These are phyloP conservation scores for Catharus bicknelli DNA, from an alignment of 2,113 vertebrate genomes.

Conservation along the genomic window DNA sequence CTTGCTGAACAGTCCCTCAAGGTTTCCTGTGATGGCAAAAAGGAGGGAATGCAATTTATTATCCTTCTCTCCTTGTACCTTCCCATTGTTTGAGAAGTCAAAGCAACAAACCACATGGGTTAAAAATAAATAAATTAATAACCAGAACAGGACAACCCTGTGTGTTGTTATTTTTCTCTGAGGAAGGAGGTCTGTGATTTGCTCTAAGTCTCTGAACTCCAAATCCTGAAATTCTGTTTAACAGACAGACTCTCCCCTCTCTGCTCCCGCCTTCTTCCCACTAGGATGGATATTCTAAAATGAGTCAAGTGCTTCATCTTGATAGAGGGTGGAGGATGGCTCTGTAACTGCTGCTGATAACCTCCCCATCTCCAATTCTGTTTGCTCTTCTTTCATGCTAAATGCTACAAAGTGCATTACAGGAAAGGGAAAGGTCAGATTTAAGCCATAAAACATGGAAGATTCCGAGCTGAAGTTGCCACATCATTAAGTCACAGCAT, in stretches of 20 bases:
- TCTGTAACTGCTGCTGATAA: constrained; percentile 17
- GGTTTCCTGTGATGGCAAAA: constrained; percentile 64
- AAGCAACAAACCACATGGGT: background rate
- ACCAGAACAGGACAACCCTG: background rate
- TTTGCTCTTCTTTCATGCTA: constrained; percentile 39
- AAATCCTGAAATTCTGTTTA: constrained; percentile 31
- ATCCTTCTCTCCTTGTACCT: constrained; percentile 50
- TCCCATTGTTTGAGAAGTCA: constrained; percentile 48
- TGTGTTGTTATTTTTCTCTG: background rate
- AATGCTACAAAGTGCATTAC: background rate
- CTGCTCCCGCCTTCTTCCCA: background rate
- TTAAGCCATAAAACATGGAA: background rate
- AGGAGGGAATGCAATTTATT: constrained; percentile 71
- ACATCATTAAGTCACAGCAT: constrained; percentile 50
- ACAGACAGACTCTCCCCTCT: background rate
- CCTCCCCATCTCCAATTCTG: constrained; percentile 23
- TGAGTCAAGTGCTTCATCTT: constrained; percentile 53
- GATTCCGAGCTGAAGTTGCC: constrained; percentile 32
- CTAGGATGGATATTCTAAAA: constrained; percentile 24
- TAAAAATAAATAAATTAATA: constrained; percentile 60
- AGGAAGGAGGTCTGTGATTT: background rate
- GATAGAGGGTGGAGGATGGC: constrained; percentile 7
- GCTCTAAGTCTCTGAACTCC: background rate
- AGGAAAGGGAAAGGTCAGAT: constrained; percentile 44
- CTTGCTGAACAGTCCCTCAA: constrained; percentile 72